Percentiles rank a stretch among this genome's conserved stretches.
Evolutionary conservation across 2,888 invertebrate species (phyloP).

Genomic region (Dryomyza anilis): DNA sequence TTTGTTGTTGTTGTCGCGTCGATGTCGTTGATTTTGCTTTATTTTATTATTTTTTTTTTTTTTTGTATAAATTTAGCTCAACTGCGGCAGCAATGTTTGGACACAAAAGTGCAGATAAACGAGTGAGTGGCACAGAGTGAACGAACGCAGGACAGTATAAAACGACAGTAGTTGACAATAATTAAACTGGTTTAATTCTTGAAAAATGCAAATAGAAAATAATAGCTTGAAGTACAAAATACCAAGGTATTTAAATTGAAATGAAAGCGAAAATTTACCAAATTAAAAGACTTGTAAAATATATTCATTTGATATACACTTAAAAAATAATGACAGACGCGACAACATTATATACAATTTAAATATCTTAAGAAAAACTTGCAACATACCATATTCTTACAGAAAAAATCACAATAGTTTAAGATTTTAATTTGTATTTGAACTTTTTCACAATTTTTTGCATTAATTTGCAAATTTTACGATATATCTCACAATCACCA

Average conservation of each 20-base stretch:
- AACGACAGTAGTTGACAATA: not conserved
- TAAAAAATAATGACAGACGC: not conserved
- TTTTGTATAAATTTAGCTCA: constrained; percentile 27
- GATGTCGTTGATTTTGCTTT: constrained; percentile 3
- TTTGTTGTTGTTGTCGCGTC: constrained; percentile 5
- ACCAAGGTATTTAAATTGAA: not conserved
- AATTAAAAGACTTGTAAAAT: too few species aligned
- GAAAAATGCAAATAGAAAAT: not conserved
- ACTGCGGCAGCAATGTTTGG: constrained; percentile 11
- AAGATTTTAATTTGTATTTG: not conserved
- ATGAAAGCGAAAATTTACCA: too few species aligned
- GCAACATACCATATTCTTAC: not conserved
- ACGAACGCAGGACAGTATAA: not conserved
- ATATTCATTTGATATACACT: too few species aligned
- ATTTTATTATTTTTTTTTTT: too few species aligned
- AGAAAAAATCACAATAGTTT: not conserved
- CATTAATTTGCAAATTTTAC: not conserved
- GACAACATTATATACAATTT: not conserved
- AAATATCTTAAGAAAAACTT: not conserved
- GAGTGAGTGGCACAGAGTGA: not conserved
- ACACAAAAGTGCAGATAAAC: not conserved
- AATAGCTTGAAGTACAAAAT: not conserved
- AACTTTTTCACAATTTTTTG: not conserved
- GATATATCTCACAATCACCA: not conserved
- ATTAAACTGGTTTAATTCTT: constrained; percentile 16